phyloP scores from a whole-genome alignment of 2,888 invertebrate species.

The Megastigmus dorsalis region DNA sequence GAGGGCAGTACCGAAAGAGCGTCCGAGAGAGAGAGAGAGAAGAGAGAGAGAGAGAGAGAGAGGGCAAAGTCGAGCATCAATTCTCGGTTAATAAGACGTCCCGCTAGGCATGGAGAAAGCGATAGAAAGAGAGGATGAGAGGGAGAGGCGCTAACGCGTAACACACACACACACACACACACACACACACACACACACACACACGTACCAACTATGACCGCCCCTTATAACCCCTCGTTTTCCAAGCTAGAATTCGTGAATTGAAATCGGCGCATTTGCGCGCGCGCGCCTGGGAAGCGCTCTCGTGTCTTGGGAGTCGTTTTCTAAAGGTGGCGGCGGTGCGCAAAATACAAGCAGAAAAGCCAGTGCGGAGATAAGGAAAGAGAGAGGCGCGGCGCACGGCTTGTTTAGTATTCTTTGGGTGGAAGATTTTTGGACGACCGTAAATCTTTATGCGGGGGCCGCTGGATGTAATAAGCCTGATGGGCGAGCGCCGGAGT shows the following conservation, averaged over 20 bases:
- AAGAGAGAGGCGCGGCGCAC: background rate
- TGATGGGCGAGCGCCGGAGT: background rate
- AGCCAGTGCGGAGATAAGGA: background rate
- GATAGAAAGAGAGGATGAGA: no score
- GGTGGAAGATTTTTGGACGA: conserved; percentile 1
- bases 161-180: no score
- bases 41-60: no score
- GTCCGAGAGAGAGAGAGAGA: no score
- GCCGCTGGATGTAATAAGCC: background rate
- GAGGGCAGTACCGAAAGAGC: conserved; percentile 6
- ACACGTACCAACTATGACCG: no score
- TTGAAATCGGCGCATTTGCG: conserved; percentile 37
- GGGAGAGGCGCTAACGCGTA: no score
- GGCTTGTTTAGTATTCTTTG: conserved; percentile 25
- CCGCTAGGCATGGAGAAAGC: background rate
- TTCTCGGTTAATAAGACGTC: conserved; percentile 52
- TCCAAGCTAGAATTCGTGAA: conserved; percentile 39
- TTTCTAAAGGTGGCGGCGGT: background rate
- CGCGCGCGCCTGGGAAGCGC: background rate
- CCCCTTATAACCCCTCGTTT: background rate
- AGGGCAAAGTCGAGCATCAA: conserved; percentile 33
- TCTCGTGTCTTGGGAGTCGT: conserved; percentile 36
- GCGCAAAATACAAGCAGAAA: background rate
- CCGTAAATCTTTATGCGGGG: conserved; percentile 18
- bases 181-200: no score